Conservation (phyloP, 2,797 vertebrate genomes). For the Hydrocynus forskahlii region DNA sequence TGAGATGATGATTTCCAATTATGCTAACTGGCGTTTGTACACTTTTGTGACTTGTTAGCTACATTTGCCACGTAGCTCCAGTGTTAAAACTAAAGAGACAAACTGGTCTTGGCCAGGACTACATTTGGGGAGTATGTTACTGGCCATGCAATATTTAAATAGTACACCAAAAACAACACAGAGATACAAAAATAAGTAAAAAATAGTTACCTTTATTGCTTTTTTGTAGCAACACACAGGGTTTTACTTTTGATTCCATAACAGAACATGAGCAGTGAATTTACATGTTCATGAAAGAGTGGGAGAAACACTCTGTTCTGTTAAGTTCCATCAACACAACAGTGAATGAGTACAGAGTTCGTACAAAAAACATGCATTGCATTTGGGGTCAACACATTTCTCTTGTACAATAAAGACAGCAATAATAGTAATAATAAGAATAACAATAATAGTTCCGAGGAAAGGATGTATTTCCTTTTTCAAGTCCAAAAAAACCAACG, state of each 20-base stretch:
- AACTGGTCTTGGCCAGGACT: too few relatives aligned
- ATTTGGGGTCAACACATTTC: constrained; percentile 17
- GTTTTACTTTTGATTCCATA: not conserved
- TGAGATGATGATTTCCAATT: too few relatives aligned
- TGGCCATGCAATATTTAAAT: too few relatives aligned
- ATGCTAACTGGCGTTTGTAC: too few relatives aligned
- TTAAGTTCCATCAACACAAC: not conserved
- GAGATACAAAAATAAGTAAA: not conserved
- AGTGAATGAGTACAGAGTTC: constrained; percentile 3
- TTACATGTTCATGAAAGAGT: not conserved
- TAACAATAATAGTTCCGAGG: constrained; percentile 6
- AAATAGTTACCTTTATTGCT: not conserved
- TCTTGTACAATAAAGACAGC: constrained; percentile 6
- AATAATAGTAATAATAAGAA: too few relatives aligned
- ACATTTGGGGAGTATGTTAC: too few relatives aligned
- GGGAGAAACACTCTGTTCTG: not conserved
- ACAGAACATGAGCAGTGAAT: not conserved
- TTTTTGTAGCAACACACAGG: not conserved
- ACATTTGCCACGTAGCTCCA: too few relatives aligned
- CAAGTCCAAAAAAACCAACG: constrained; percentile 22
- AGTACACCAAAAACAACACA: too few relatives aligned
- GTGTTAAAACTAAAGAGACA: too few relatives aligned
- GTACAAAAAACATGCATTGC: not conserved
- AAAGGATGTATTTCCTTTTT: constrained; percentile 28
- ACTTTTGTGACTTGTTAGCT: too few relatives aligned